A percentile compares a stretch with the other conserved stretches of the same genome.
Evolutionary conservation across 2,113 vertebrate genomes (phyloP).

Genomic region (Struthio camelus): DNA sequence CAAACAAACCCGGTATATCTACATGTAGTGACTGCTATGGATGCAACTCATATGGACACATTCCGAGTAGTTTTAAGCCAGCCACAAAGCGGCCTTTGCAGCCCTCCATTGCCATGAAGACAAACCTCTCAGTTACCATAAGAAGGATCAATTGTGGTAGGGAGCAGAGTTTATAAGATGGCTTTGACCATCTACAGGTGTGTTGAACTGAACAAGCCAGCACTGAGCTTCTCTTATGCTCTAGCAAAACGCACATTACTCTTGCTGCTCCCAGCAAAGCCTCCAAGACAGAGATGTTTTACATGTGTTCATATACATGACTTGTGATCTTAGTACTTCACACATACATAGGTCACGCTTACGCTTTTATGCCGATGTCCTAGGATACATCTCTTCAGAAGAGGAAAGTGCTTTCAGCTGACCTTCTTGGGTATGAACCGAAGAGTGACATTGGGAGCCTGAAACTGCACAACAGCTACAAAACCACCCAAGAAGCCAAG

Average conservation of each 20-base stretch:
- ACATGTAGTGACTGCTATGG: background rate
- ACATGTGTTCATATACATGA: too few relatives aligned
- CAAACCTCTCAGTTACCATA: background rate
- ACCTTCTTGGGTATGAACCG: background rate
- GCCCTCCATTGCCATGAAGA: background rate
- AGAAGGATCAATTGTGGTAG: too few relatives aligned
- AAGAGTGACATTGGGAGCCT: background rate
- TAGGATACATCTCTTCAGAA: background rate
- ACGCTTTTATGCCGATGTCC: background rate
- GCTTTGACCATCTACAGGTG: background rate
- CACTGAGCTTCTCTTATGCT: background rate
- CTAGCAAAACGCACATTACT: fast-evolving
- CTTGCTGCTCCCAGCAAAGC: background rate
- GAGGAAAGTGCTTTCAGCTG: background rate
- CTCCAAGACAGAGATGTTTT: background rate
- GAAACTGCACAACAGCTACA: background rate
- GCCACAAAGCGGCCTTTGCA: fast-evolving
- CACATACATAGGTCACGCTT: background rate
- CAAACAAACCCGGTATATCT: background rate
- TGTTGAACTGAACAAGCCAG: background rate
- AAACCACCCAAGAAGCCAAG: background rate
- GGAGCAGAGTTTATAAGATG: background rate
- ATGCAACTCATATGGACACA: background rate
- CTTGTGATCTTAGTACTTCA: background rate
- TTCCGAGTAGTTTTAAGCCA: background rate